phyloP scores from a whole-genome alignment of 2,113 vertebrate genomes.

The Plectropomus leopardus region DNA sequence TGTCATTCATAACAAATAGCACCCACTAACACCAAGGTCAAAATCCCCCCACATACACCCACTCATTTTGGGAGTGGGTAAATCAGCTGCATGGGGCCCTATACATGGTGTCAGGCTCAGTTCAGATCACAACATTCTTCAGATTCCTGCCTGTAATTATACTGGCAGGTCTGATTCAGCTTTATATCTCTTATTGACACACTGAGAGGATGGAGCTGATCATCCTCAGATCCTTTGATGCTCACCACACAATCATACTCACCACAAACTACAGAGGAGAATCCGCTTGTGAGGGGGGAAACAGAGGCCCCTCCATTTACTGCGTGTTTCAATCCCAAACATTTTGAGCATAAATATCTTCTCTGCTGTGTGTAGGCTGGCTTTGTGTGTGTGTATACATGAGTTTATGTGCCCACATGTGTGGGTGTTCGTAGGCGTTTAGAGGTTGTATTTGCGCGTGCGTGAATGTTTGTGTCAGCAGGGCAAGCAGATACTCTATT shows the following conservation, averaged over 20 bases:
- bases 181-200: conserved; percentile 54
- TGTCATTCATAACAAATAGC: conserved; percentile 29
- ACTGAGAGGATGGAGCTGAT: conserved; percentile 27
- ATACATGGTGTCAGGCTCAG: conserved; percentile 65
- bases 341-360: conserved; percentile 18
- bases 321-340: conserved; percentile 40
- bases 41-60: conserved; percentile 13
- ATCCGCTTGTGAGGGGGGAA: not conserved
- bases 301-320: conserved; percentile 26
- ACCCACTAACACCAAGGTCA: conserved; percentile 28
- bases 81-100: conserved; percentile 65
- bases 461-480: conserved; percentile 71
- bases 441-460: conserved; percentile 56
- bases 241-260: not conserved
- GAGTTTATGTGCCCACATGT: conserved; percentile 42
- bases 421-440: conserved; percentile 52
- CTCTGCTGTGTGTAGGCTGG: conserved; percentile 11
- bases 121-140: conserved; percentile 78
- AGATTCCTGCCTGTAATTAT: conserved; percentile 77
- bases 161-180: conserved; percentile 66
- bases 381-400: conserved; percentile 7
- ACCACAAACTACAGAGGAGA: conserved; percentile 9
- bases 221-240: conserved; percentile 33
- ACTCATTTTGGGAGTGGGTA: conserved; percentile 37
- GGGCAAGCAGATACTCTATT: conserved; percentile 55